Evolutionary conservation across 1,140 invertebrate species (phyloP), one percentile per base, ranked within the genome.

Genomic region (Sweltsa coloradensis): DNA sequence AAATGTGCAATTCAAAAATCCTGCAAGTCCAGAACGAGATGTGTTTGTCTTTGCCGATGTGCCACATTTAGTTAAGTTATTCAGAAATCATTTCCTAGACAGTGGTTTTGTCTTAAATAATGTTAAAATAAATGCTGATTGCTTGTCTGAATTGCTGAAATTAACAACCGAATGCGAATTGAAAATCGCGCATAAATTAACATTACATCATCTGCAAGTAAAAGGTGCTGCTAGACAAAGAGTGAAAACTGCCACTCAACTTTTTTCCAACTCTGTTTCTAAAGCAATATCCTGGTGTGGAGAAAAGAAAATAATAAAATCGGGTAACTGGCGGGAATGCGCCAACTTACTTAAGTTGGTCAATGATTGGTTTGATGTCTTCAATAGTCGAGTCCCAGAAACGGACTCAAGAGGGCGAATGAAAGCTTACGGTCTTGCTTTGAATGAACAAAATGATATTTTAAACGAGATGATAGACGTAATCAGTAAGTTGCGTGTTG

Each of bases 11-110:
- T 51, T 49, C 40, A 6, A 3, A 11, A 52, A 49, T 19, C 49
- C 49, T 19, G 3, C 16, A 16, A 34, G 41, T 26, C 19, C 27
- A n/a, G 7, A 50, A 11, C 34, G 47, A 23, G 13, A 51, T 5
- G 47, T 51, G n/a, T 51, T 16, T 37, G 49, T 51, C 5, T 51
- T 51, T 50, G 48, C 49, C 3, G 49, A 51, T 31, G 45, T 51
- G 21, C 49, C 49, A 9, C 49, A 51, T 18, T 41, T 51, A n/a
- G 19, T 51, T 16, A 51, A 47, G 23, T 42, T 49, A 5, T 34
- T 51, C 13, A 3, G 48, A 6, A 51, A 51, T 26, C 47, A 50
- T 37, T 51, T 51, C 27, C 14, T 51, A 13, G 49, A 51, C 27
- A 27, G 22, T 14, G 41, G 49, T 18, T 31, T 51, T 13, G 6